Conservation (phyloP, 2,797 vertebrate genomes). For the Paratrypauchen microcephalus region DNA sequence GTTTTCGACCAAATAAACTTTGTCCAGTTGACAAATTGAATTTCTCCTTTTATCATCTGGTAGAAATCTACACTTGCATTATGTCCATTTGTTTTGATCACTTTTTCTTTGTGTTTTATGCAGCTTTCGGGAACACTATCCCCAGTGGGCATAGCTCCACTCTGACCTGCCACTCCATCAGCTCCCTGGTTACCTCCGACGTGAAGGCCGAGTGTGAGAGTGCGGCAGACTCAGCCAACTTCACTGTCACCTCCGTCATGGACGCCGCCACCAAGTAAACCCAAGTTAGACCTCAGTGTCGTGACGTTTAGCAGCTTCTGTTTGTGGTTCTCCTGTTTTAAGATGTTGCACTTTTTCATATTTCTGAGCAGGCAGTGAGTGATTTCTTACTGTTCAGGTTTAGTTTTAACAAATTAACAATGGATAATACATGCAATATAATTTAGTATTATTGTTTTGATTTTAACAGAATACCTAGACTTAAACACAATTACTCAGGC, state of each 20-base stretch:
- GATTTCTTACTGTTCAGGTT: neutral
- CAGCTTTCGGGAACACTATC: slow-evolving; percentile 84
- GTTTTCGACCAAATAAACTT: too few relatives aligned
- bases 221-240: slow-evolving; percentile 69
- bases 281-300: neutral
- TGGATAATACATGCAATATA: neutral
- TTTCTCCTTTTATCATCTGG: too few relatives aligned
- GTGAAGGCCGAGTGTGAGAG: slow-evolving; percentile 82
- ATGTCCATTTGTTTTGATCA: neutral
- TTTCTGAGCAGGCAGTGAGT: neutral
- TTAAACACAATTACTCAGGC: neutral
- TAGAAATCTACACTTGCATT: neutral
- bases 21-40: too few relatives aligned
- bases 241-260: slow-evolving; percentile 74
- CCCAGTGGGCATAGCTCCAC: slow-evolving; percentile 79
- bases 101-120: slow-evolving; percentile 34
- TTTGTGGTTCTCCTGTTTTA: neutral
- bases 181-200: slow-evolving; percentile 74
- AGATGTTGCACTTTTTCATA: neutral
- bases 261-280: slow-evolving; percentile 71
- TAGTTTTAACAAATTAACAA: neutral
- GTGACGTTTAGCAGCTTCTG: neutral
- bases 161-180: slow-evolving; percentile 81
- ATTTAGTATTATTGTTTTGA: neutral
- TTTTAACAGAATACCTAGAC: neutral